Evolutionary conservation across 2,113 vertebrate genomes (phyloP).

Genomic region (Leiothrix lutea): DNA sequence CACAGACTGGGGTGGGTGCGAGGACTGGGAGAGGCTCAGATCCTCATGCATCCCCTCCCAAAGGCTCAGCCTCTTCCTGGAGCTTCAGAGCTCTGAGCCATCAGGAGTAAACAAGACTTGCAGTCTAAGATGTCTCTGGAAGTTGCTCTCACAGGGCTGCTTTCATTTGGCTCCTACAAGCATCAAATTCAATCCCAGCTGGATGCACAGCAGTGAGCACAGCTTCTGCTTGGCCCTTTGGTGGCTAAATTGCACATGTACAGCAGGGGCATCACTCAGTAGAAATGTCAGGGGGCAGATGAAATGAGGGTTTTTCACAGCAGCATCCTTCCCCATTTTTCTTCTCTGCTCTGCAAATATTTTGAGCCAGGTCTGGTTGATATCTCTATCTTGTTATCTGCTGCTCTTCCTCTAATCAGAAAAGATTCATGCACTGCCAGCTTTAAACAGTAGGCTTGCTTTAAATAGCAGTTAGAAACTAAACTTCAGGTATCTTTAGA

Average conservation of each 20-base stretch:
- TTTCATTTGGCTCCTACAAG: background rate
- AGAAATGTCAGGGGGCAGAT: background rate
- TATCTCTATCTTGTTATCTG: constrained; percentile 15
- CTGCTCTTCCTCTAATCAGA: constrained; percentile 10
- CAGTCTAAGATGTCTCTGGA: background rate
- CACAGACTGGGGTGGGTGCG: accelerated
- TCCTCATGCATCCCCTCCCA: background rate
- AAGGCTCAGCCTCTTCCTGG: background rate
- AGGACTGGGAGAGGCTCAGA: background rate
- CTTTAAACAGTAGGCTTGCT: constrained; percentile 4
- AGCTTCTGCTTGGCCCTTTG: background rate
- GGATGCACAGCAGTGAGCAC: background rate
- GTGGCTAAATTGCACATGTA: background rate
- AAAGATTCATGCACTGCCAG: background rate
- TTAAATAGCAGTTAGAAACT: constrained; percentile 8
- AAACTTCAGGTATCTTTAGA: background rate
- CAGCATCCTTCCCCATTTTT: background rate
- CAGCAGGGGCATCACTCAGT: background rate
- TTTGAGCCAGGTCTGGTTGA: background rate
- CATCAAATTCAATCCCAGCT: background rate
- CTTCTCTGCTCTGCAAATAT: background rate
- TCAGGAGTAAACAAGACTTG: background rate
- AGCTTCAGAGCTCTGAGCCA: background rate
- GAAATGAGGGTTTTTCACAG: background rate
- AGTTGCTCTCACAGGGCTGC: background rate